Conservation (phyloP, 1,140 invertebrate species). For the Caenorhabditis latens region DNA sequence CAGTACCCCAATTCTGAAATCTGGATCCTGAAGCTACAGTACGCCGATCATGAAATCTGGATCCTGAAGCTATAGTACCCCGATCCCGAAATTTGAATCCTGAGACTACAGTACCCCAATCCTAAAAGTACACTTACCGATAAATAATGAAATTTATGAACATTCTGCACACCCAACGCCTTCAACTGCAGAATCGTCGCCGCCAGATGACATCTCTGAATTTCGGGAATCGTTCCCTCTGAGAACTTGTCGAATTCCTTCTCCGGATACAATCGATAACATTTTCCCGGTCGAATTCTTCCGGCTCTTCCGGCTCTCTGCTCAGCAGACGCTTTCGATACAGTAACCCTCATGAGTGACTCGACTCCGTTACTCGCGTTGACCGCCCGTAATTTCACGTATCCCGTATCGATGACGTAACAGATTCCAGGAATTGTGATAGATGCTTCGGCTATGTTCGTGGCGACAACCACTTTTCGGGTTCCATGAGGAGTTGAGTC, state of each 20-base stretch:
- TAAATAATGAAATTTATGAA: conserved; percentile 81
- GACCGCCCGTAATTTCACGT: conserved; percentile 94
- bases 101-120: too few species aligned
- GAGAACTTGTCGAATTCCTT: conserved; percentile 84
- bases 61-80: too few species aligned
- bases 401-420: conserved; percentile 95
- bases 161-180: conserved; percentile 92
- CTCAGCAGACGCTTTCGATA: conserved; percentile 87
- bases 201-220: conserved; percentile 89
- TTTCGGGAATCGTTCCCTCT: conserved; percentile 87
- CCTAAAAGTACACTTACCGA: conserved; percentile 73
- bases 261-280: conserved; percentile 83
- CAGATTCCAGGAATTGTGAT: conserved; percentile 91
- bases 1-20: too few species aligned
- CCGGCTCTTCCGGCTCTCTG: conserved; percentile 94
- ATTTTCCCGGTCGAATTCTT: conserved; percentile 87
- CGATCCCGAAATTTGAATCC: too few species aligned
- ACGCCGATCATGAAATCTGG: too few species aligned
- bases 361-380: conserved; percentile 88
- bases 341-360: conserved; percentile 86
- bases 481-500: conserved; percentile 83
- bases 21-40: too few species aligned
- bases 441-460: conserved; percentile 97
- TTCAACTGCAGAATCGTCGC: conserved; percentile 91
- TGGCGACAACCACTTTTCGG: conserved; percentile 93